phyloP scores from a whole-genome alignment of 2,113 vertebrate species.

The Okapia johnstoni region DNA sequence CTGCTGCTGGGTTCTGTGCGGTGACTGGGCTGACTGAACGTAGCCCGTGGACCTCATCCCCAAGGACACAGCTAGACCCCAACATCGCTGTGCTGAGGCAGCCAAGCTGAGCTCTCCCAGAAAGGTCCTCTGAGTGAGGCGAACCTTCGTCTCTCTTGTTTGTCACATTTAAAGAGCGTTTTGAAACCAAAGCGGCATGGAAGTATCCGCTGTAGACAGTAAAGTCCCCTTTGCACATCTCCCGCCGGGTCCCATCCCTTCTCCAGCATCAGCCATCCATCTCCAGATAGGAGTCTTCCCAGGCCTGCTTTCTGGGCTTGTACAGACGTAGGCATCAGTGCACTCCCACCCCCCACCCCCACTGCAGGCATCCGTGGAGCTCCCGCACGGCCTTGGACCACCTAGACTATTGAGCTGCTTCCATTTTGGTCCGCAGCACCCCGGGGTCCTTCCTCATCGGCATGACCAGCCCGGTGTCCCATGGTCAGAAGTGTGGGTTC shows the following conservation, averaged over 20 bases:
- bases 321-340: background rate
- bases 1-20: background rate
- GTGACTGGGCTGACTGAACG: background rate
- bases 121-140: background rate
- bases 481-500: fast-evolving
- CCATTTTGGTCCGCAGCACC: background rate
- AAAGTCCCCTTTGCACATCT: fast-evolving
- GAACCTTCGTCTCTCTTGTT: background rate
- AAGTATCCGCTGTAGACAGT: background rate
- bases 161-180: background rate
- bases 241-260: too few relatives aligned
- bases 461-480: background rate
- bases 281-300: background rate
- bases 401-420: background rate
- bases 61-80: background rate
- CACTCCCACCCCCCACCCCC: background rate
- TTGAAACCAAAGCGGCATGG: background rate
- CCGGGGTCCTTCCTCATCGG: background rate
- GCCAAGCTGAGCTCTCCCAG: background rate
- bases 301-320: background rate
- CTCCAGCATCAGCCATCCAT: background rate
- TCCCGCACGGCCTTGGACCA: background rate
- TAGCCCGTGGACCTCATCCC: background rate
- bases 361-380: fast-evolving
- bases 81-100: background rate